Conservation (phyloP, 2,113 vertebrate species). For the Phrynosoma blainvillii region DNA sequence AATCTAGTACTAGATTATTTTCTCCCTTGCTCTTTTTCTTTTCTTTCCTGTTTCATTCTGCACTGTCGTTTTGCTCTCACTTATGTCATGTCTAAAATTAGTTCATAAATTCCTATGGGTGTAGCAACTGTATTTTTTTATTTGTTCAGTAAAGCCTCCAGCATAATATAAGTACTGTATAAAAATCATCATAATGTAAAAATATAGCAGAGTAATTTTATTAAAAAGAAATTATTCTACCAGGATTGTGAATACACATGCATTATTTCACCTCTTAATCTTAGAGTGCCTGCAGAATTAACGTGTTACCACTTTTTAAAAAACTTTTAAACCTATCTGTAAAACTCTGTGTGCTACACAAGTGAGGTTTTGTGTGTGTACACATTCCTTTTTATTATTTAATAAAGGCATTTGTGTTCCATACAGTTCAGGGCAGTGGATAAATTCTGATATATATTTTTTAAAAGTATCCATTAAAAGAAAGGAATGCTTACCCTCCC, state of each 20-base stretch:
- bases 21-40: conserved; percentile 5
- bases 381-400: conserved; percentile 11
- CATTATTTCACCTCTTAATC: conserved; percentile 9
- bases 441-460: neutral
- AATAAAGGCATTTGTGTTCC: neutral
- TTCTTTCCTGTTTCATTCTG: neutral
- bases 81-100: conserved; percentile 1
- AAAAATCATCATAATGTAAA: conserved; percentile 29
- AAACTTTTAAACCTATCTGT: neutral
- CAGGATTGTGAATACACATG: neutral
- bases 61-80: neutral
- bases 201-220: neutral
- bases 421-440: neutral
- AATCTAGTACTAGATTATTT: neutral
- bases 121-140: neutral
- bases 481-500: neutral
- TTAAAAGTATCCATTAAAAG: neutral
- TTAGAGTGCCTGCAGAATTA: conserved; percentile 18
- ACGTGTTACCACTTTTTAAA: neutral
- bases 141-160: conserved; percentile 22
- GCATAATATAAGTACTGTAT: neutral
- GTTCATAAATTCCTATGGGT: conserved; percentile 29
- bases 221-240: neutral
- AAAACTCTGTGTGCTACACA: neutral
- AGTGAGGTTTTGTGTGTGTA: neutral